A percentile compares a stretch with the other conserved stretches of the same genome.
These are phyloP conservation scores for Phanerotoma sp. DNA, from an alignment of 2,888 invertebrate genomes.

Conservation along the genomic window DNA sequence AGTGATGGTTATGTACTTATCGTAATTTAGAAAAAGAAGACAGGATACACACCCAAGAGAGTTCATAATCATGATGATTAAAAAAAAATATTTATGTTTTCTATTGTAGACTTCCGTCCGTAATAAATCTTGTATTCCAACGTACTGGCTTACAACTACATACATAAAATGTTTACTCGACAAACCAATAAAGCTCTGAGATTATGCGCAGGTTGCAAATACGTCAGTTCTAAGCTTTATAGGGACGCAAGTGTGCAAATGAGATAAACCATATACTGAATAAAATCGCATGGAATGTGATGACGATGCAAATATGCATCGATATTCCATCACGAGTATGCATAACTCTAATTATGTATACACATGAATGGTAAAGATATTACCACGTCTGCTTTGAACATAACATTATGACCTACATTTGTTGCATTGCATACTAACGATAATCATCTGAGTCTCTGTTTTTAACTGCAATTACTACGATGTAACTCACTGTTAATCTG, in stretches of 20 bases:
- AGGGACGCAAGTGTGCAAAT: slow-evolving; percentile 1
- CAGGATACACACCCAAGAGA: too few species aligned
- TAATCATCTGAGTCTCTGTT: slow-evolving; percentile 71
- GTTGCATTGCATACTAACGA: slow-evolving; percentile 68
- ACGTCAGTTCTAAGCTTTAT: background rate
- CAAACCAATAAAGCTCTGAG: slow-evolving; percentile 6
- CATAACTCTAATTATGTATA: slow-evolving; percentile 60
- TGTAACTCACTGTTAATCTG: too few species aligned
- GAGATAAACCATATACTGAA: slow-evolving; percentile 5
- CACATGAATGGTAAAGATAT: too few species aligned
- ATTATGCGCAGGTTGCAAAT: slow-evolving; percentile 6
- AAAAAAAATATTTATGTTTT: too few species aligned
- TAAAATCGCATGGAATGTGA: background rate
- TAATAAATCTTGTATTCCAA: too few species aligned
- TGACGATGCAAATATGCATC: background rate
- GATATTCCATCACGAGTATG: background rate
- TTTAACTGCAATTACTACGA: too few species aligned
- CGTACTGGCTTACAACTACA: background rate
- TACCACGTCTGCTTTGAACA: slow-evolving; percentile 45
- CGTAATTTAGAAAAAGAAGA: too few species aligned
- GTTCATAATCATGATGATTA: slow-evolving; percentile 82
- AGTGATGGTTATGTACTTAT: too few species aligned
- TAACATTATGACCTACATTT: slow-evolving; percentile 56
- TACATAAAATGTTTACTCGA: background rate
- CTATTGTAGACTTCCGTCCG: too few species aligned